phyloP scores from a whole-genome alignment of 2,888 invertebrate genomes.

The Orthosia incerta region DNA sequence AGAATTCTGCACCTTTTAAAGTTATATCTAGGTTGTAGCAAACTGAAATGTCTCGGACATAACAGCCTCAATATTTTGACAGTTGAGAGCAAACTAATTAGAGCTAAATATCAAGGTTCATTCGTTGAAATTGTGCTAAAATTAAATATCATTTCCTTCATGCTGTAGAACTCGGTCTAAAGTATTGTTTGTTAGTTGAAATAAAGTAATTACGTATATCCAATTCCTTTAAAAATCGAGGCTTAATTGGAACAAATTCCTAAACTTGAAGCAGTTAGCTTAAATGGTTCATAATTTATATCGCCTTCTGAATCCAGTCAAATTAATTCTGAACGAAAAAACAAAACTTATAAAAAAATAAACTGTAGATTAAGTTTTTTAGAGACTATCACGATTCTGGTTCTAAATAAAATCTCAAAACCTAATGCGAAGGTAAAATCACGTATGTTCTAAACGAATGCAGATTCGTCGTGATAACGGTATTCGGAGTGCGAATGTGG shows the following conservation, averaged over 20 bases:
- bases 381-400: conserved; percentile 15
- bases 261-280: conserved; percentile 7
- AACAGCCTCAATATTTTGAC: conserved; percentile 65
- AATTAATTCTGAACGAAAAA: conserved; percentile 10
- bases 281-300: conserved; percentile 35
- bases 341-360: neutral
- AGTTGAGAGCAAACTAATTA: conserved; percentile 65
- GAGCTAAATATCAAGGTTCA: conserved; percentile 73
- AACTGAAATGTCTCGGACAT: conserved; percentile 64
- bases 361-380: conserved; percentile 8
- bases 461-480: conserved; percentile 79
- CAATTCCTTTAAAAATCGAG: conserved; percentile 11
- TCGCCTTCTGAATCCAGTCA: conserved; percentile 3
- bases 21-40: conserved; percentile 25
- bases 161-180: conserved; percentile 11
- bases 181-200: conserved; percentile 28
- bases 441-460: conserved; percentile 74
- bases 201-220: conserved; percentile 7
- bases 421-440: conserved; percentile 64
- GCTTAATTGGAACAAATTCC: conserved; percentile 20
- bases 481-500: conserved; percentile 74
- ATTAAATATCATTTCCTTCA: conserved; percentile 66
- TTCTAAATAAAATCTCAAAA: conserved; percentile 49
- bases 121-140: conserved; percentile 61
- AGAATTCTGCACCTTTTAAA: conserved; percentile 19